These are phyloP conservation scores for Epirrhoe tristata DNA, from an alignment of 2,888 invertebrate genomes.

Conservation along the genomic window DNA sequence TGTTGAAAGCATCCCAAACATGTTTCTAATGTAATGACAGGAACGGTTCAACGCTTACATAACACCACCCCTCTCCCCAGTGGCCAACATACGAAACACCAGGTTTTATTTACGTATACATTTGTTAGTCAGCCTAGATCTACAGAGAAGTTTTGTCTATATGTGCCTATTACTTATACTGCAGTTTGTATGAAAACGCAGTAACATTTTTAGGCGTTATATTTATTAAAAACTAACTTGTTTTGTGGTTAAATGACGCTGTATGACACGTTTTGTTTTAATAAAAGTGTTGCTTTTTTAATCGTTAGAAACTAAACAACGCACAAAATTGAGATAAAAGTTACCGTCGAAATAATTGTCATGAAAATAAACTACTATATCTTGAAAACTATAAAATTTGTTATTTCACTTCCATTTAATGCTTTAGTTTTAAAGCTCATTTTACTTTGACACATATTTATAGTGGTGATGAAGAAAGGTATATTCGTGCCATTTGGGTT, in stretches of 20 bases:
- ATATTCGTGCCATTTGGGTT: slow-evolving; percentile 15
- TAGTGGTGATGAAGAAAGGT: neutral
- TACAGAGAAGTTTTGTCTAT: neutral
- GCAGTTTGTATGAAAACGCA: neutral
- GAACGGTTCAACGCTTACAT: neutral
- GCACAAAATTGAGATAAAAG: too few species aligned
- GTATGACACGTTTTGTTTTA: too few species aligned
- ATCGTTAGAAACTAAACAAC: too few species aligned
- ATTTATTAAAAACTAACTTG: too few species aligned
- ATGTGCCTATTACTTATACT: neutral
- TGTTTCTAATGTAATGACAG: neutral
- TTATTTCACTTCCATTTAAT: too few species aligned
- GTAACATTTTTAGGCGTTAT: too few species aligned
- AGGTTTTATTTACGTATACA: slow-evolving; percentile 5
- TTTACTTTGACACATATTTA: neutral
- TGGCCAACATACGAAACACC: slow-evolving; percentile 1
- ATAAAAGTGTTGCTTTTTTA: too few species aligned
- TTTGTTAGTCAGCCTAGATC: slow-evolving; percentile 5
- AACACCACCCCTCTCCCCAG: slow-evolving; percentile 1
- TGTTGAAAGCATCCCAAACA: neutral
- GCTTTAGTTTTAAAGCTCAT: neutral
- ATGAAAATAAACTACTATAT: too few species aligned
- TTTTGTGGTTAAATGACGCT: too few species aligned
- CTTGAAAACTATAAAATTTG: neutral
- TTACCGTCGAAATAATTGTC: too few species aligned